Percentiles rank a stretch among this genome's conserved stretches.
phyloP scores from a whole-genome alignment of 2,113 vertebrate genomes.

The Engraulis encrasicolus region DNA sequence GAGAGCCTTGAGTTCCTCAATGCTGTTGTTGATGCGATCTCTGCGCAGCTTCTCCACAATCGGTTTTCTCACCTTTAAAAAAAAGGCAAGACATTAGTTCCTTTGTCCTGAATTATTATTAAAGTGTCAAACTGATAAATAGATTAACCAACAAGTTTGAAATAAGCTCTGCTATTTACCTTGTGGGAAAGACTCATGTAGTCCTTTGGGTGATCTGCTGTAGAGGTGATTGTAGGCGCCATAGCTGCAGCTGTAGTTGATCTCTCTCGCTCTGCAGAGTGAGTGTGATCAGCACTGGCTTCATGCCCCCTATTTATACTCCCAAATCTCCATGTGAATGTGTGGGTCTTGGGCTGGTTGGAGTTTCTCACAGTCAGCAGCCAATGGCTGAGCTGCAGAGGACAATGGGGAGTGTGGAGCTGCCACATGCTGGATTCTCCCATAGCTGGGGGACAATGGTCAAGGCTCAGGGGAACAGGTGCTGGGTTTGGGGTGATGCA shows the following conservation, averaged over 20 bases:
- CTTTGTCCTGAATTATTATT: conserved; percentile 1
- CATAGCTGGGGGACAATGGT: conserved; percentile 39
- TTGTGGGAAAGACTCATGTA: conserved; percentile 45
- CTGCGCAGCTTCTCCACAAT: conserved; percentile 65
- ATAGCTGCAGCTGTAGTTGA: conserved; percentile 55
- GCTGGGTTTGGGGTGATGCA: conserved; percentile 44
- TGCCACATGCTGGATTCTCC: conserved; percentile 49
- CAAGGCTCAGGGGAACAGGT: conserved; percentile 52
- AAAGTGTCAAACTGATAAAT: not conserved
- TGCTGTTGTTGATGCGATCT: conserved; percentile 72
- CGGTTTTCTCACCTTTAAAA: conserved; percentile 51
- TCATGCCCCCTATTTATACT: conserved; percentile 46
- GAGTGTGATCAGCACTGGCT: conserved; percentile 47
- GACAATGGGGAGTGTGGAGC: conserved; percentile 45
- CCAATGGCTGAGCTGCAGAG: conserved; percentile 46
- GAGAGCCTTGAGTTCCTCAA: conserved; percentile 62
- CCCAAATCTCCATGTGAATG: conserved; percentile 58
- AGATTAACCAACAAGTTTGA: not conserved
- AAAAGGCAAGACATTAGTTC: conserved; percentile 26
- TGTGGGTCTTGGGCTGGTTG: conserved; percentile 54
- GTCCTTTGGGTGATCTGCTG: conserved; percentile 33
- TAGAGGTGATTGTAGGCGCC: conserved; percentile 55
- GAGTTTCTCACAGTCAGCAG: conserved; percentile 58
- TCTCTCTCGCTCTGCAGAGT: conserved; percentile 51
- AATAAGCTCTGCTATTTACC: conserved; percentile 38